Evolutionary conservation across 2,113 vertebrate species (phyloP).

Genomic region (Gila orcuttii): DNA sequence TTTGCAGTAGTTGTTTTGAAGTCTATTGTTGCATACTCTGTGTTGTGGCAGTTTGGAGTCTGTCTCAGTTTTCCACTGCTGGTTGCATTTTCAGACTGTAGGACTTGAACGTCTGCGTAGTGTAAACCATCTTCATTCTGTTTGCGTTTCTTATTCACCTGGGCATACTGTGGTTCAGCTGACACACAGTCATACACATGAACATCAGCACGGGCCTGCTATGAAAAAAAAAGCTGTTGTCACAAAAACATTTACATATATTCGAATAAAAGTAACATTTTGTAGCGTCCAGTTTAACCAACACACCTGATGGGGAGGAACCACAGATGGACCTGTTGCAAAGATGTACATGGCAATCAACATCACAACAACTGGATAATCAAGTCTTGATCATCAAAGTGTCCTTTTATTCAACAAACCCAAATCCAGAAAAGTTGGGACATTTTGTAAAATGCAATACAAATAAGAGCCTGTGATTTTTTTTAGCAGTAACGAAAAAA

Average conservation of each 20-base stretch:
- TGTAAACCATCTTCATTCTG: slow-evolving; percentile 69
- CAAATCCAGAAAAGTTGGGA: no score
- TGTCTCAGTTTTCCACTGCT: slow-evolving; percentile 53
- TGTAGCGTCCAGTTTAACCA: neutral
- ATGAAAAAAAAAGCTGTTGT: neutral
- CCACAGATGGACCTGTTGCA: neutral
- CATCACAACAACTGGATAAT: neutral
- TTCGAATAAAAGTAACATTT: neutral
- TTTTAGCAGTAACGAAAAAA: no score
- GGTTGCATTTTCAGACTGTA: slow-evolving; percentile 55
- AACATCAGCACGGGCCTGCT: slow-evolving; percentile 39
- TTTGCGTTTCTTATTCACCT: slow-evolving; percentile 62
- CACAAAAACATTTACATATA: neutral
- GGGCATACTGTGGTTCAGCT: slow-evolving; percentile 66
- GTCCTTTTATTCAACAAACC: neutral
- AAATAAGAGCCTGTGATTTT: no score
- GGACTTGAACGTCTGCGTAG: slow-evolving; percentile 84
- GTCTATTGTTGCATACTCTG: slow-evolving; percentile 83
- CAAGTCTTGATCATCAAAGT: neutral
- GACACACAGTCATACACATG: slow-evolving; percentile 67
- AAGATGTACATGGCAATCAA: neutral
- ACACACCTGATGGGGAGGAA: slow-evolving; percentile 21
- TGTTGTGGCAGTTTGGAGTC: slow-evolving; percentile 60
- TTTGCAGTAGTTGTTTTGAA: slow-evolving; percentile 62
- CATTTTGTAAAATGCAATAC: no score